Evolutionary conservation across 2,888 invertebrate genomes (phyloP), one percentile per base, ranked within the genome.

Genomic region (Melinaea menophilus): DNA sequence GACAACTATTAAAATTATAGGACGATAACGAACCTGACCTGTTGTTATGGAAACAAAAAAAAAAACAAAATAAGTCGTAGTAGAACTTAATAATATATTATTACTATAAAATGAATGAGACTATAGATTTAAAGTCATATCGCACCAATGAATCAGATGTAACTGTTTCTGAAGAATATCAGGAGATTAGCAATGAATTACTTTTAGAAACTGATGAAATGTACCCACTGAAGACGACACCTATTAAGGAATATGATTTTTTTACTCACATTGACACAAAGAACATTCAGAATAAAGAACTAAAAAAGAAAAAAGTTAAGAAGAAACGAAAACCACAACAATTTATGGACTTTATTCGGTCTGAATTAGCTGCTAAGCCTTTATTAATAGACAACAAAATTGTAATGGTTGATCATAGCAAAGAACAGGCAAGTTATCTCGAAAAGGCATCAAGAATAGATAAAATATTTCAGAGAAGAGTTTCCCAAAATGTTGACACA

Each of bases 151-250:
- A 75, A 64, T 70, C 64, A 1, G 69, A 69, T 35, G 78, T 79
- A 47, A 79, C 74, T 67, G 85, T 83, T 61, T 84, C 85, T 55
- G 83, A 89, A 74, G 84, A 86, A 66, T 88, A 89, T 71, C 81
- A 88, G 48, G 88, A 89, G 76, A 86, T 87, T 64, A 77, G 77
- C 61, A 74, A 79, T 65, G 78, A 78, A 5, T 73, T 72, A 58
- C 64, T 73, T 34, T 63, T 70, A 51, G 76, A 80, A 64, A 74
- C 71, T 22, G 51, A 51, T 5, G 31, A 51, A 22, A 67, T 72
- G 37, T 75, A 76, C 46, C 68, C 72, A 45, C 64, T 74, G 2
- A 73, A 76, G 64, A 67, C 72, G 33, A 79, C 75, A 70, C 62
- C 74, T 7, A 62, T 79, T 5, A 80, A 76, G 56, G 79, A 80